Evolutionary conservation across 2,888 invertebrate genomes (phyloP), one percentile per base, ranked within the genome.

Genomic region (Dermolepida albohirtum): DNA sequence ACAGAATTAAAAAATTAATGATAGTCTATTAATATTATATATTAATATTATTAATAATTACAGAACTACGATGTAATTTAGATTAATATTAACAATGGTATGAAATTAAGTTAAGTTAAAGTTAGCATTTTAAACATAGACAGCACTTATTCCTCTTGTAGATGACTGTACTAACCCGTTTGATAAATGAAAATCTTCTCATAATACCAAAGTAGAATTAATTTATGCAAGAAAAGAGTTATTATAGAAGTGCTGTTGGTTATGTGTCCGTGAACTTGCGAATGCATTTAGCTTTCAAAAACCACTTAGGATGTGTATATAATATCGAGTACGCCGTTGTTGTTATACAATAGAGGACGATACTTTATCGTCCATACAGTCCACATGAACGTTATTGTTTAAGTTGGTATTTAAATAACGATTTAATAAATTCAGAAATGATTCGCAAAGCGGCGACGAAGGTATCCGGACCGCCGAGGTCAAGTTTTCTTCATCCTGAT

Each of bases 401-500:
- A 68, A 66, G 72, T 47, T 62, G 68, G 72, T 67, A 72, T 73
- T 73, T 72, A 73, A 73, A 72, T 72, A 72, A 66, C 72, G 71
- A 69, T 73, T 73, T 72, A 73, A 73, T 73, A 73, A 73, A 73
- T 73, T 72, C 73, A 71, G 59, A 59, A 59, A 59, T 59, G 59
- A 59, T 59, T 59, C 59, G 59, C 59, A 40, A 59, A 44, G 65
- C 64, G 14, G 41, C 55, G 40, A 41, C 55, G 55, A 40, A 59
- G 66, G 70, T 66, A 66, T 71, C 71, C 71, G 70, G 72, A 68
- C 69, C 55, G 57, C 47, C 67, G 69, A 71, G 78, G 78, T 79
- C 78, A 78, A 75, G 76, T 69, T 74, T 77, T 74, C 75, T 73
- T 74, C 74, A 29, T 59, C 47, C 44, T 44, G 34, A 59, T 59